Percentiles rank a stretch among this genome's conserved stretches.
Evolutionary conservation across 2,888 invertebrate genomes (phyloP).

Genomic region (Psylliodes chrysocephalus): DNA sequence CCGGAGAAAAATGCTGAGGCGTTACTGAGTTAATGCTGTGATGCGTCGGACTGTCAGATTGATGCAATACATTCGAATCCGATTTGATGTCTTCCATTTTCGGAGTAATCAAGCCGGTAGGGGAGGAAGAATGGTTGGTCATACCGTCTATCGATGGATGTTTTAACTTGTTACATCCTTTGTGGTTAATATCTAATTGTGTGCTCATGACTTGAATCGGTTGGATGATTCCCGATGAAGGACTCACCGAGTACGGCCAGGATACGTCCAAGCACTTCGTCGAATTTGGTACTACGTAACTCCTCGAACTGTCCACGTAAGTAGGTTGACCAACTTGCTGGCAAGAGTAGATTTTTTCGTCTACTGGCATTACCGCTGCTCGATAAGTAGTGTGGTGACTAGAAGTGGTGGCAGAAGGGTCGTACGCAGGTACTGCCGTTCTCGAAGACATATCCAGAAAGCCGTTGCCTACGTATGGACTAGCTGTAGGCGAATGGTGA

Average conservation of each 20-base stretch:
- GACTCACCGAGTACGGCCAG: slow-evolving; percentile 66
- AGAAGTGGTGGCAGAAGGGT: slow-evolving; percentile 59
- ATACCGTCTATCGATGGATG: slow-evolving; percentile 67
- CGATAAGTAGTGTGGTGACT: slow-evolving; percentile 64
- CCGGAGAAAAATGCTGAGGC: slow-evolving; percentile 61
- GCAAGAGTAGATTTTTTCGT: slow-evolving; percentile 72
- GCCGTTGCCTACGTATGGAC: slow-evolving; percentile 81
- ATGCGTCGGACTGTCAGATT: slow-evolving; percentile 49
- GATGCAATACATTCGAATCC: slow-evolving; percentile 57
- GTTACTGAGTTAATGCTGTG: slow-evolving; percentile 52
- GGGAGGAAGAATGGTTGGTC: slow-evolving; percentile 71
- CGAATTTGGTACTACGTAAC: slow-evolving; percentile 66
- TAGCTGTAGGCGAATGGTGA: slow-evolving; percentile 74
- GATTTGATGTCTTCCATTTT: slow-evolving; percentile 72
- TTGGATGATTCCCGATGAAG: slow-evolving; percentile 65
- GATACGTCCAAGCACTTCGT: slow-evolving; percentile 64
- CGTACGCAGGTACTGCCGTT: slow-evolving; percentile 69
- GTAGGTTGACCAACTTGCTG: slow-evolving; percentile 71
- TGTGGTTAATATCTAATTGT: slow-evolving; percentile 53
- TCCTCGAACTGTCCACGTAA: slow-evolving; percentile 69
- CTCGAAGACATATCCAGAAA: slow-evolving; percentile 82
- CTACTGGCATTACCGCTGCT: slow-evolving; percentile 63
- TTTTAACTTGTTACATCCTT: slow-evolving; percentile 57
- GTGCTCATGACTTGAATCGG: slow-evolving; percentile 63
- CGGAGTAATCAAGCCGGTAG: slow-evolving; percentile 69